phyloP scores from a whole-genome alignment of 1,140 invertebrate genomes.

The Chymomyza costata region DNA sequence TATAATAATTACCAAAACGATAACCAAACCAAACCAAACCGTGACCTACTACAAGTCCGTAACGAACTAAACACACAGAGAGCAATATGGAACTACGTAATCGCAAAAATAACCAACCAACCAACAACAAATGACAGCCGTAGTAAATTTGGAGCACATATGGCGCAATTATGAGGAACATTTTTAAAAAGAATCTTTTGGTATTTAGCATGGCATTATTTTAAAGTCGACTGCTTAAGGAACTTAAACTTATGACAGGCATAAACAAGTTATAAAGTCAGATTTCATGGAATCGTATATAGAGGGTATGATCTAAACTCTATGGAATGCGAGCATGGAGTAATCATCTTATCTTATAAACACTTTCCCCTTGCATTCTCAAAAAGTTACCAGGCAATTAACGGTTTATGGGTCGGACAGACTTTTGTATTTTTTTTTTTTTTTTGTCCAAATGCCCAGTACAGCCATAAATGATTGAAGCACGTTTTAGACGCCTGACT shows the following conservation, averaged over 20 bases:
- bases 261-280: constrained; percentile 47
- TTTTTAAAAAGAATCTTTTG: constrained; percentile 23
- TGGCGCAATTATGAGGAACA: constrained; percentile 56
- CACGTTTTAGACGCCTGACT: constrained; percentile 39
- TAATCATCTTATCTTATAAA: not conserved
- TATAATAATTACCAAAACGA: constrained; percentile 13
- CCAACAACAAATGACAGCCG: no score
- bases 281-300: constrained; percentile 3
- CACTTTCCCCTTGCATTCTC: constrained; percentile 3
- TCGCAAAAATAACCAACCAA: constrained; percentile 31
- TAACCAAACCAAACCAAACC: constrained; percentile 32
- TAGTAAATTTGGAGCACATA: constrained; percentile 24
- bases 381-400: constrained; percentile 12
- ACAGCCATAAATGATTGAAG: no score
- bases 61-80: not conserved
- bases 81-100: constrained; percentile 7
- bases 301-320: not conserved
- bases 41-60: constrained; percentile 63
- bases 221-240: constrained; percentile 24
- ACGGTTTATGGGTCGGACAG: no score
- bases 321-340: constrained; percentile 2
- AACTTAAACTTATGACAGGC: constrained; percentile 37
- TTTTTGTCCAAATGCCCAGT: no score
- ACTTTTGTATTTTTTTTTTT: constrained; percentile 5
- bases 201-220: constrained; percentile 33